Evolutionary conservation across 1,140 invertebrate genomes (phyloP).

Genomic region (Drosophila tsacasi): DNA sequence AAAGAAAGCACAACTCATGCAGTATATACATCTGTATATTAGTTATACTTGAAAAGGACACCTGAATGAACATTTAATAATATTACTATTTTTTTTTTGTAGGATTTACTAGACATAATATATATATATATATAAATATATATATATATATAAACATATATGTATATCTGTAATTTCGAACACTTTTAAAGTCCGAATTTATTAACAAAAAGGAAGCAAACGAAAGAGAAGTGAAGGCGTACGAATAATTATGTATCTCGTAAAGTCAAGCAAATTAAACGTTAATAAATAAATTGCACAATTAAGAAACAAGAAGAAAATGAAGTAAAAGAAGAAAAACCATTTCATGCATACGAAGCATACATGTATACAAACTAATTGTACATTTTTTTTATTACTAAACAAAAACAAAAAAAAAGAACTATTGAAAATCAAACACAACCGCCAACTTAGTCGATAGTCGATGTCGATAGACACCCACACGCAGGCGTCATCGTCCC

Average conservation of each 20-base stretch:
- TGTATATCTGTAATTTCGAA: constrained; percentile 74
- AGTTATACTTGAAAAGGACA: constrained; percentile 47
- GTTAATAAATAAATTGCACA: constrained; percentile 70
- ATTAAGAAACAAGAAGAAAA: constrained; percentile 32
- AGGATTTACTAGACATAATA: constrained; percentile 76
- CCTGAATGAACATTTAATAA: constrained; percentile 47
- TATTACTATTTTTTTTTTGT: constrained; percentile 63
- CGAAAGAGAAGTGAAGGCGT: constrained; percentile 10
- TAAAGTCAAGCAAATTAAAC: constrained; percentile 42
- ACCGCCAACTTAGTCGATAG: constrained; percentile 21
- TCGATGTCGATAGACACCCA: constrained; percentile 3
- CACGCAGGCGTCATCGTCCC: constrained; percentile 10
- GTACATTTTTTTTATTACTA: constrained; percentile 65
- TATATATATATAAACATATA: constrained; percentile 25
- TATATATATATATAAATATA: constrained; percentile 16
- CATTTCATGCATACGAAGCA: constrained; percentile 46
- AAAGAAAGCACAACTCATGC: constrained; percentile 24
- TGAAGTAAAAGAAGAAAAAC: constrained; percentile 27
- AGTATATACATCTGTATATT: constrained; percentile 15
- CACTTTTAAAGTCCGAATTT: constrained; percentile 79
- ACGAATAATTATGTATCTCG: constrained; percentile 32
- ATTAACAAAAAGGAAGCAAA: constrained; percentile 42
- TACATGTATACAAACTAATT: constrained; percentile 60
- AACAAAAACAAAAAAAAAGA: constrained; percentile 4
- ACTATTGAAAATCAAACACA: constrained; percentile 49